phyloP scores from a whole-genome alignment of 1,140 invertebrate species.

The Pemphigus obesinymphae region DNA sequence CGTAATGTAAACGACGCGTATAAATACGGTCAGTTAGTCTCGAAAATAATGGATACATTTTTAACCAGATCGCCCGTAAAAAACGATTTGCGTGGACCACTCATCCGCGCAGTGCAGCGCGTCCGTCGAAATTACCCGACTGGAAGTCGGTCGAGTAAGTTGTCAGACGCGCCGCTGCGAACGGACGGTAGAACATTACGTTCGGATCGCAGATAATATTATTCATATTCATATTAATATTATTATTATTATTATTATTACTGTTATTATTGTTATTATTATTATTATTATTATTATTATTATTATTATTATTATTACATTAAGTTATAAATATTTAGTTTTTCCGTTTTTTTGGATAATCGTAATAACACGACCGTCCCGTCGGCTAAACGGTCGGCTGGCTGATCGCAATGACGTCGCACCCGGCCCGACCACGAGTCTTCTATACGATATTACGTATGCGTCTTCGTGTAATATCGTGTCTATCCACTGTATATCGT shows the following conservation, averaged over 20 bases:
- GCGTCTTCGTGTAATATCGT: too few species aligned
- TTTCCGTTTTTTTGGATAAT: too few species aligned
- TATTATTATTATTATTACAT: too few species aligned
- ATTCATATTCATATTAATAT: not conserved
- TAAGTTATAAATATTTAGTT: too few species aligned
- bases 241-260: not conserved
- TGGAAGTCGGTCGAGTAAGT: not conserved
- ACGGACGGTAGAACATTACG: not conserved
- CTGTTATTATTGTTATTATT: too few species aligned
- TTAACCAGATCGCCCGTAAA: not conserved
- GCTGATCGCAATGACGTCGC: constrained; percentile 13
- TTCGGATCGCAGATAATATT: not conserved
- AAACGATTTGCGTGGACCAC: too few species aligned
- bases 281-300: too few species aligned
- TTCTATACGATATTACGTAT: too few species aligned
- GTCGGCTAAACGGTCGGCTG: constrained; percentile 11
- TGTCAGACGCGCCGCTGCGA: not conserved
- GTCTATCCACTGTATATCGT: too few species aligned
- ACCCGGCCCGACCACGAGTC: not conserved
- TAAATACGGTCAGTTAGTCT: not conserved
- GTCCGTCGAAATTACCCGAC: not conserved
- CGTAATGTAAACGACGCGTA: too few species aligned
- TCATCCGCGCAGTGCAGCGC: too few species aligned
- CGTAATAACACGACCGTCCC: constrained; percentile 5
- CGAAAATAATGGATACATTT: not conserved